These are phyloP conservation scores for Drepana falcataria DNA, from an alignment of 2,888 invertebrate species.

Conservation along the genomic window DNA sequence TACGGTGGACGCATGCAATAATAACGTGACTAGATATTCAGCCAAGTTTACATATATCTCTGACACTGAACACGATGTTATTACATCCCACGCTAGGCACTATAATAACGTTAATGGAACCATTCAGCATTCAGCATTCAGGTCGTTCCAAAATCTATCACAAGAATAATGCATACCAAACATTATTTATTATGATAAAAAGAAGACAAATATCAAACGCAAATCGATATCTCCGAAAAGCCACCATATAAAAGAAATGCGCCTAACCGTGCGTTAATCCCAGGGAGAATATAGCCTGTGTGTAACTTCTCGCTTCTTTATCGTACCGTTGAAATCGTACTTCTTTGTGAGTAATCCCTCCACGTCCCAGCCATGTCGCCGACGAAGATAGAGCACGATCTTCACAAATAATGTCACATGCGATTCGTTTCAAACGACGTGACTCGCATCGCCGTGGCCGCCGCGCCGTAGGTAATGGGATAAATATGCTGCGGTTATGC, in stretches of 20 bases:
- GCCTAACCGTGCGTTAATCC: constrained; percentile 67
- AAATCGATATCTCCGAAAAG: constrained; percentile 6
- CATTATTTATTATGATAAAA: too few relatives aligned
- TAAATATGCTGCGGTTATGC: constrained; percentile 76
- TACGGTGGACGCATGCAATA: constrained; percentile 31
- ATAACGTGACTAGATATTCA: constrained; percentile 33
- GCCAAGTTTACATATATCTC: constrained; percentile 9
- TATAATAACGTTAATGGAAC: constrained; percentile 23
- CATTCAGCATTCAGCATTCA: constrained; percentile 16
- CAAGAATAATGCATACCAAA: too few relatives aligned
- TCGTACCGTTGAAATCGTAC: constrained; percentile 76
- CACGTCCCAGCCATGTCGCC: constrained; percentile 74
- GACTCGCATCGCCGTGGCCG: constrained; percentile 73
- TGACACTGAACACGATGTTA: constrained; percentile 34
- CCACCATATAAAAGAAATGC: constrained; percentile 37
- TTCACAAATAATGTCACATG: constrained; percentile 80
- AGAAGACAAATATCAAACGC: too few relatives aligned
- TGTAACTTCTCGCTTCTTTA: constrained; percentile 73
- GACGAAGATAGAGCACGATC: constrained; percentile 80
- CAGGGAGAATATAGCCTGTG: constrained; percentile 61
- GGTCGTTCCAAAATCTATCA: too few relatives aligned
- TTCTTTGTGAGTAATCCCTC: constrained; percentile 78
- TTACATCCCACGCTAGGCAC: constrained; percentile 25
- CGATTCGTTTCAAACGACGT: constrained; percentile 78
- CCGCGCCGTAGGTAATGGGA: constrained; percentile 76